Base-by-base conservation (phyloP, 1,140 invertebrate species). In the Tetramorium simillimum region DNA sequence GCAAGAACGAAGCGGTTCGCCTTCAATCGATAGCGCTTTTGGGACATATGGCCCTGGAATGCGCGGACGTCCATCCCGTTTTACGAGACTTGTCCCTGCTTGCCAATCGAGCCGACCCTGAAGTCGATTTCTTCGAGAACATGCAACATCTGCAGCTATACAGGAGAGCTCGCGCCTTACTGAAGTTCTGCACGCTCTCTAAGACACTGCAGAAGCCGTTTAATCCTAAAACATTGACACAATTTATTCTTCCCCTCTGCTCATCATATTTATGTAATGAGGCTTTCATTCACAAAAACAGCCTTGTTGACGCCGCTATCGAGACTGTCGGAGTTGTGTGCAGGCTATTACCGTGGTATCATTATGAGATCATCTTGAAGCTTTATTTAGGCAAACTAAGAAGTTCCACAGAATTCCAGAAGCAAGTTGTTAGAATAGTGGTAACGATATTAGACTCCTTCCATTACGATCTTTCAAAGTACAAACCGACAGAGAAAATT, bases 51-150 rank as follows among this genome's bases (percentile, higher is more conserved):
- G 96, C 96, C 0, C 96, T 97, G 89, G 97, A 98, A 92, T 98
- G 97, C 94, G 94, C 96, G 0, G 95, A 97, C 2, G 94, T 96
- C 0, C 96, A 99, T 95, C 96, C 97, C 43, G 95, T 97, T 10
- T 93, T 98, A 9, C 95, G 96, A n/a, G 98, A 99, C 95, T 95
- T 99, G 43, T 94, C 96, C 1, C 93, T 96, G 21, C 95, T 99
- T 2, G 96, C 96, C 0, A 97, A 98, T 92, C 96, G 97, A 90
- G 95, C 95, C 51, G 98, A 99, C 93, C 94, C 95, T 0, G 99
- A 99, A 93, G 97, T 98, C 0, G 98, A 99, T 94, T 99, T 99
- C 95, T 99, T 99, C 93, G 98, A 99, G 90, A 99, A 99, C 92
- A 97, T 99, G 89, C 96, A 97, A 51, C 99, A 99, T 95, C 94